Conservation (phyloP, 2,113 vertebrate genomes). For the Piprites chloris region DNA sequence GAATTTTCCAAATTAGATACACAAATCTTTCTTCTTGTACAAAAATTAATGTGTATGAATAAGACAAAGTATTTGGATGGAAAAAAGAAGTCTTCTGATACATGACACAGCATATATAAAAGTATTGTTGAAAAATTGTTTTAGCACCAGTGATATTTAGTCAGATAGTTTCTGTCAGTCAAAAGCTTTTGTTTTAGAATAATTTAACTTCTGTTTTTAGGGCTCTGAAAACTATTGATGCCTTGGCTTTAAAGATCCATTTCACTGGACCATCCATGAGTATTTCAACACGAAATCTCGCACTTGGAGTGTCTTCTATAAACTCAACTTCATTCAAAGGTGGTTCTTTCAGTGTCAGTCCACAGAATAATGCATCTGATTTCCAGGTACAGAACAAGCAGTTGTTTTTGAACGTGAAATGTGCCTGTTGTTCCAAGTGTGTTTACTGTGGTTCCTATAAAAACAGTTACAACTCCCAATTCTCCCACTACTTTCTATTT, state of each 20-base stretch:
- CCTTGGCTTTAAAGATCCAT: conserved; percentile 88
- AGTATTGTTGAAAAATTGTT: neutral
- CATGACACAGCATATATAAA: neutral
- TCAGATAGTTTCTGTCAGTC: neutral
- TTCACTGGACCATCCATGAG: conserved; percentile 79
- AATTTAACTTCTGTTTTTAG: conserved; percentile 69
- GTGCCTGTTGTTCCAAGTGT: neutral
- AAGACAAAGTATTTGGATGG: neutral
- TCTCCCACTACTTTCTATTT: neutral
- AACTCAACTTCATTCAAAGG: conserved; percentile 76
- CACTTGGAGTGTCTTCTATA: conserved; percentile 83
- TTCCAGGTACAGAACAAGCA: conserved; percentile 80
- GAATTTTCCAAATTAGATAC: neutral
- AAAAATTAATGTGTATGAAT: neutral
- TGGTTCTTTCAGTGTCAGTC: conserved; percentile 84
- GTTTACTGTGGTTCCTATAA: neutral
- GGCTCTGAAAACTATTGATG: conserved; percentile 89
- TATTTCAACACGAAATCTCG: conserved; percentile 85
- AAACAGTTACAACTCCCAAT: neutral
- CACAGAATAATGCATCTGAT: conserved; percentile 76
- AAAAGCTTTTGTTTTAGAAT: neutral
- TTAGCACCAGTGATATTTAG: neutral
- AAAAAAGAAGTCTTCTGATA: neutral
- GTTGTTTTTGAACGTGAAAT: neutral
- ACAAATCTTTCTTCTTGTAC: neutral